Base-by-base conservation (phyloP, 2,888 invertebrate genomes). In the Bellardia pandia region DNA sequence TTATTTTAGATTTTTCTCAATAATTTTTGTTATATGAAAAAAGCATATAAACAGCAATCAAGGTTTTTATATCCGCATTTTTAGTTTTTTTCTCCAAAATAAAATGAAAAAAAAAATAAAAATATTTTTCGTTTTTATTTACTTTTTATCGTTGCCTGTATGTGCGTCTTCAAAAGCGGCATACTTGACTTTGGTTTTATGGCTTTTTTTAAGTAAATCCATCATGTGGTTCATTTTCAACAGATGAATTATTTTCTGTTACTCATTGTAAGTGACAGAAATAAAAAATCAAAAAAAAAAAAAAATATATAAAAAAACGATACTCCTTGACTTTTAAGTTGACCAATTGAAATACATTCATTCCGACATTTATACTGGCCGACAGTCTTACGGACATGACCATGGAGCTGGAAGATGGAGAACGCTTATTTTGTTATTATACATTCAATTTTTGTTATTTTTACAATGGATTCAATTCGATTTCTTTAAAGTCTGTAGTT, bases 221-320 rank as follows among this genome's bases (percentile, higher is more conserved):
- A 85, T 87, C 78, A 85, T 87, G 71, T 82, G 69, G 80, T 69
- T 84, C 79, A 69, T 79, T 84, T 79, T 64, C 64, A 48, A 76
- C 83, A 83, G 76, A 84, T 80, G 86, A 86, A 84, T 83, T 86
- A 72, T 76, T 86, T 78, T 82, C 79, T 75, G 69, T 69, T 74
- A 68, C 58, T 79, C 64, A 77, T 72, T 45, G 75, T 53, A 69
- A 79, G 69, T 64, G 72, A 71, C 53, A 84, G 84, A 16, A 75
- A 23, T 40, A 16, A 45, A 66, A 23, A 23, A 23, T 23, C 23
- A 23, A 23, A 0, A 37, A 66, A 56, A 53, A 56, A 37, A 30
- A 69, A 62, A 40, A 56, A 11, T 45, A 2, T 13, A 60, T 56
- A 64, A 51, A 69, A 14, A 82, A 79, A 45, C 64, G 60, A 78